phyloP scores from a whole-genome alignment of 1,140 invertebrate species.

The Araneus ventricosus region DNA sequence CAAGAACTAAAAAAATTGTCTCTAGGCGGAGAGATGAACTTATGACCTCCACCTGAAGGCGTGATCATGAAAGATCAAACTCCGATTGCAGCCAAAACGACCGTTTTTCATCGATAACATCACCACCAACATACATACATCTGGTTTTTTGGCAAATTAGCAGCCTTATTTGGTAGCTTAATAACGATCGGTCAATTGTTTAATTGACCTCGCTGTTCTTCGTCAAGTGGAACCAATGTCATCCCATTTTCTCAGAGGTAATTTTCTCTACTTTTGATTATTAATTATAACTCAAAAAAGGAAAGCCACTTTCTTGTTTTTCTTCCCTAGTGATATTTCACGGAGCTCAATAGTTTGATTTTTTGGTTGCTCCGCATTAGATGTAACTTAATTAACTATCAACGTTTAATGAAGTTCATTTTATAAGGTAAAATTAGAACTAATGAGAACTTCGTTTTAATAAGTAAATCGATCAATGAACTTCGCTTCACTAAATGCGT shows the following conservation, averaged over 20 bases:
- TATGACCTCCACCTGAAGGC: conserved; percentile 24
- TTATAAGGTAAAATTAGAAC: not conserved
- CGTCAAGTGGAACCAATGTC: not conserved
- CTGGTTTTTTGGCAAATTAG: not conserved
- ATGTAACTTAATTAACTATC: not conserved
- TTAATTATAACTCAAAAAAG: not conserved
- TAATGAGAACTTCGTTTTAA: not conserved
- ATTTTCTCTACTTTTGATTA: not conserved
- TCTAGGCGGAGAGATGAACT: conserved; percentile 20
- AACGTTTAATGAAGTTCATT: not conserved
- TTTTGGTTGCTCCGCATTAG: not conserved
- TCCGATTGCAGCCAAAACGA: not conserved
- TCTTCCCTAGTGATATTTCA: not conserved
- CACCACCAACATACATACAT: not conserved
- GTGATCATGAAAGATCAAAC: not conserved
- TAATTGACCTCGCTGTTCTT: not conserved
- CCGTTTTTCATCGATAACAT: not conserved
- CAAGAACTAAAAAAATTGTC: not conserved
- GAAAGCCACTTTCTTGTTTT: not conserved
- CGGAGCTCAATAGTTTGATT: not conserved
- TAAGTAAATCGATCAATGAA: too few species aligned
- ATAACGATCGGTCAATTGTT: not conserved
- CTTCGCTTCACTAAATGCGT: too few species aligned
- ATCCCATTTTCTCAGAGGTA: not conserved
- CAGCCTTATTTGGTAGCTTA: not conserved